Base-by-base conservation (phyloP, 2,888 invertebrate species). In the Pristionchus exspectatus region DNA sequence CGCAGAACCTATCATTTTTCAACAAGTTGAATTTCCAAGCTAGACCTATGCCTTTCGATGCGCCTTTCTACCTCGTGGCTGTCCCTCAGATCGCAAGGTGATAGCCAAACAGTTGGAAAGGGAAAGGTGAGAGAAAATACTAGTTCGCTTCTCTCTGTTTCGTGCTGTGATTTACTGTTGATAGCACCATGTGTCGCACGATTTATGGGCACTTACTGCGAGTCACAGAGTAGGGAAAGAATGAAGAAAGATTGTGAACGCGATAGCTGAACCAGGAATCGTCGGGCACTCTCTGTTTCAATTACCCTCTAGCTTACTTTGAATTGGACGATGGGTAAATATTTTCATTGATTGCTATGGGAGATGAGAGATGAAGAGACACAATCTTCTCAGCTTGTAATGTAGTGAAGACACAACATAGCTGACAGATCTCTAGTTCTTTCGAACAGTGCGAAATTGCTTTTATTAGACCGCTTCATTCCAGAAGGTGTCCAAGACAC, bases 81-180 rank as follows among this genome's bases (percentile, higher is more conserved):
- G n/a, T 27, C 66, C 66, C 66, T 27, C 24, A 66, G 12, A 12
- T 12, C 1, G 9, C 69, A 16, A 72, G 33, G 33, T 72, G 72
- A 33, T 72, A 72, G 72, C 27, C 27, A 72, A 72, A 33, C 72
- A 72, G 33, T 50, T 50, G 44, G 44, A 30, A 27, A 72, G 66
- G 24, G n/a, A 66, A 27, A 72, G 72, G 72, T 72, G 72, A 72
- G 72, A 66, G 66, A 30, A 72, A 72, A 72, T 30, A 72, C 72
- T 72, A 72, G 72, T 72, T 72, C 27, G n/a, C 66, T 21, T 7
- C 18, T 1, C 21, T 14, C 66, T 66, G 24, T 66, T n/a, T 66
- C n/a, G 24, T 33, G 33, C 33, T 72, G 30, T 72, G 72, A 72
- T 72, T 72, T 72, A 72, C 33, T 33, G 72, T 30, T 72, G 30